Evolutionary conservation across 2,113 vertebrate genomes (phyloP).

Genomic region (Alouatta palliata): DNA sequence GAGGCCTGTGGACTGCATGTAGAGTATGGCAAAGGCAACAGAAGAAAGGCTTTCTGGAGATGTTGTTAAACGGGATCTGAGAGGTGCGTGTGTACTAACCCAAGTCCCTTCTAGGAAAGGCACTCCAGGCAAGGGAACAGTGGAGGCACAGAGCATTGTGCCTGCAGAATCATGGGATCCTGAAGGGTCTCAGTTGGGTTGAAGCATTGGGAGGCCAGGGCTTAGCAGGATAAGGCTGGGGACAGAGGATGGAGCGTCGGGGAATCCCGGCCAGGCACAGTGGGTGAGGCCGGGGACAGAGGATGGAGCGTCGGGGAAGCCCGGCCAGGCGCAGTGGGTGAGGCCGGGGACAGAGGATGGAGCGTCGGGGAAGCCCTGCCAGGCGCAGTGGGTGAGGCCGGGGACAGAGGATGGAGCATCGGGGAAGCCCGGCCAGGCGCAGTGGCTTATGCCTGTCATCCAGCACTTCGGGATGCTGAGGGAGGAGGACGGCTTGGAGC

Average conservation of each 20-base stretch:
- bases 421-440: background rate
- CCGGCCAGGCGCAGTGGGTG: no score
- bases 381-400: no score
- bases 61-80: background rate
- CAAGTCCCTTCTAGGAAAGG: background rate
- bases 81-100: background rate
- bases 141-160: background rate
- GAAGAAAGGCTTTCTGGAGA: background rate
- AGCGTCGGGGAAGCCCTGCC: background rate
- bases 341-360: background rate
- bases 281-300: background rate
- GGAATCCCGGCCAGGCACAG: background rate
- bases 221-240: background rate
- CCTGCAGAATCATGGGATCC: background rate
- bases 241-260: background rate
- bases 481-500: no score
- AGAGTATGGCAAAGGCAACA: background rate
- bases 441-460: background rate
- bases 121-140: background rate
- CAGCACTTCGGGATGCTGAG: no score
- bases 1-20: background rate
- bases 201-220: background rate
- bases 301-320: background rate
- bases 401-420: background rate
- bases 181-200: background rate